phyloP scores from a whole-genome alignment of 2,797 vertebrate genomes.

The Mus caroli region DNA sequence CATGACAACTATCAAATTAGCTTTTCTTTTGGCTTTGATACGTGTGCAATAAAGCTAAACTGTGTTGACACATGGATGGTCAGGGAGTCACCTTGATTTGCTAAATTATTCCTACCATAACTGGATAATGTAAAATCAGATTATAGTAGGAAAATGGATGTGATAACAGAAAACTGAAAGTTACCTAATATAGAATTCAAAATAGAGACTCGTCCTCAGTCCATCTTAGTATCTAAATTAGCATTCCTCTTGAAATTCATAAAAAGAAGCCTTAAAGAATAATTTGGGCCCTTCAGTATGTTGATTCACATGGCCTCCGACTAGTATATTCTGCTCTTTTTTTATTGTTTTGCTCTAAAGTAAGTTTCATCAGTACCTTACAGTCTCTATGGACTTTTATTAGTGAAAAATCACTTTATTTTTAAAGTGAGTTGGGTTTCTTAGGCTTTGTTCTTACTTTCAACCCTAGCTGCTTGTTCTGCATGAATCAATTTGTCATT shows the following conservation, averaged over 20 bases:
- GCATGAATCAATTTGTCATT: not conserved
- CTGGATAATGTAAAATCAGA: not conserved
- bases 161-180: not conserved
- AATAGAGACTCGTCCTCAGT: not conserved
- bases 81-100: not conserved
- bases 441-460: not conserved
- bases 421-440: not conserved
- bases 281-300: not conserved
- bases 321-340: not conserved
- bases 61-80: no score
- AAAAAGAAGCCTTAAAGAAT: not conserved
- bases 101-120: not conserved
- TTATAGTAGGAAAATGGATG: not conserved
- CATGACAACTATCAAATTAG: not conserved
- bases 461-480: not conserved
- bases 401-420: no score
- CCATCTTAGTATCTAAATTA: not conserved
- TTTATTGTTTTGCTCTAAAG: not conserved
- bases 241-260: not conserved
- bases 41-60: no score
- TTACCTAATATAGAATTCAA: not conserved
- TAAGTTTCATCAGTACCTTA: not conserved
- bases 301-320: not conserved
- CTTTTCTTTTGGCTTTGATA: not conserved
- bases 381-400: not conserved